Percentiles rank a stretch among this genome's conserved stretches.
Evolutionary conservation across 2,888 invertebrate genomes (phyloP).

Genomic region (Chrysolina oricalcia): DNA sequence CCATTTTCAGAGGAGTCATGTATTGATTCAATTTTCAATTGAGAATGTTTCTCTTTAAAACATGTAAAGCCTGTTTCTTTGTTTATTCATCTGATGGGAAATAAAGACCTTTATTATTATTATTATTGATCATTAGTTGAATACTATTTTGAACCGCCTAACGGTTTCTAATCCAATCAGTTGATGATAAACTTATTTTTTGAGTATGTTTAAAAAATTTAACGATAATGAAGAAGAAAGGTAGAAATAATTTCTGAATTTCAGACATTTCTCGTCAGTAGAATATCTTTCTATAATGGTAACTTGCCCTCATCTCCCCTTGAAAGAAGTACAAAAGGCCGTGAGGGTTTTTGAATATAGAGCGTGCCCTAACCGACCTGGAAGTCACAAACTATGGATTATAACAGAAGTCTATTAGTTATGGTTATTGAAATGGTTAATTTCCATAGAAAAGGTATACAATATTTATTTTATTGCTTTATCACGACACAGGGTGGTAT

Average conservation of each 20-base stretch:
- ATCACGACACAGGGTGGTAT: background rate
- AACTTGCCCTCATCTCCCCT: background rate
- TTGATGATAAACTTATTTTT: too few species aligned
- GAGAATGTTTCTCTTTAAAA: too few species aligned
- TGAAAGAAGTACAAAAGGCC: background rate
- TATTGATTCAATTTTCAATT: too few species aligned
- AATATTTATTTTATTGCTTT: constrained; percentile 6
- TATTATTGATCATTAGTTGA: too few species aligned
- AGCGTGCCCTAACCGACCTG: background rate
- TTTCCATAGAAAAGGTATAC: background rate
- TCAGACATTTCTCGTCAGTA: background rate
- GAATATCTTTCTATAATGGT: background rate
- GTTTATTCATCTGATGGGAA: too few species aligned
- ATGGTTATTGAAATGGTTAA: constrained; percentile 12
- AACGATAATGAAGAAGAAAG: too few species aligned
- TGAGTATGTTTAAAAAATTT: too few species aligned
- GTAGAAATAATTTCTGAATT: background rate
- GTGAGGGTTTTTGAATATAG: constrained; percentile 1
- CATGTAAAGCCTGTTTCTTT: too few species aligned
- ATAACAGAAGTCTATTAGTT: constrained; percentile 4
- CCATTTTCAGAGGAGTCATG: too few species aligned
- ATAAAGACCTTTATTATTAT: too few species aligned
- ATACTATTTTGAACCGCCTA: too few species aligned
- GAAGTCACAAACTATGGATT: constrained; percentile 10
- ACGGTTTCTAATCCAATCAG: too few species aligned